Percentiles rank a stretch among this genome's conserved stretches.
phyloP scores from a whole-genome alignment of 2,888 invertebrate genomes.

The Rhorus exstirpatorius region DNA sequence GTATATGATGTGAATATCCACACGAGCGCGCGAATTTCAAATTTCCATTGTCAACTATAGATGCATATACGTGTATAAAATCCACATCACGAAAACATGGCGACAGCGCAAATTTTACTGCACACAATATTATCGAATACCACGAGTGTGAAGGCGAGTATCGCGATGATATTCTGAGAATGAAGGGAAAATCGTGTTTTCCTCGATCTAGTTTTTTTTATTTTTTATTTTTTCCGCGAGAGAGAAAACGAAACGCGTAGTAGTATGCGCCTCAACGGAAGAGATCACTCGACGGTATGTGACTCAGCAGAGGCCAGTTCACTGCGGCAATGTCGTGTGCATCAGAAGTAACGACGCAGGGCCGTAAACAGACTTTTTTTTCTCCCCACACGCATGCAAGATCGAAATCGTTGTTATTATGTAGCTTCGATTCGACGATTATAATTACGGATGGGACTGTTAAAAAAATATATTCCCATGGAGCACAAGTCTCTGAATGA shows the following conservation, averaged over 20 bases:
- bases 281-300: conserved; percentile 78
- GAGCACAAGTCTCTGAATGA: no score
- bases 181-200: neutral
- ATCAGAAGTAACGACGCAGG: conserved; percentile 70
- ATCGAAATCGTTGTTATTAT: no score
- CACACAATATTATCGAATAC: conserved; percentile 8
- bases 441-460: no score
- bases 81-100: neutral
- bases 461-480: no score
- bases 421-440: no score
- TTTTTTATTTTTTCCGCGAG: conserved; percentile 32
- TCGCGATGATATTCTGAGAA: neutral
- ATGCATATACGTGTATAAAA: neutral
- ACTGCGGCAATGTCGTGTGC: conserved; percentile 72
- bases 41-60: neutral
- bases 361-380: conserved; percentile 70
- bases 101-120: neutral
- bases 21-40: conserved; percentile 23
- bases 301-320: conserved; percentile 80
- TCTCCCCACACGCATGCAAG: conserved; percentile 65
- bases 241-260: conserved; percentile 31
- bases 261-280: conserved; percentile 74
- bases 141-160: no score
- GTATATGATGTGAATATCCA: neutral
- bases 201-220: no score